Base-by-base conservation (phyloP, 92 coral and sea anemone species). In the Paramuricea clavata region DNA sequence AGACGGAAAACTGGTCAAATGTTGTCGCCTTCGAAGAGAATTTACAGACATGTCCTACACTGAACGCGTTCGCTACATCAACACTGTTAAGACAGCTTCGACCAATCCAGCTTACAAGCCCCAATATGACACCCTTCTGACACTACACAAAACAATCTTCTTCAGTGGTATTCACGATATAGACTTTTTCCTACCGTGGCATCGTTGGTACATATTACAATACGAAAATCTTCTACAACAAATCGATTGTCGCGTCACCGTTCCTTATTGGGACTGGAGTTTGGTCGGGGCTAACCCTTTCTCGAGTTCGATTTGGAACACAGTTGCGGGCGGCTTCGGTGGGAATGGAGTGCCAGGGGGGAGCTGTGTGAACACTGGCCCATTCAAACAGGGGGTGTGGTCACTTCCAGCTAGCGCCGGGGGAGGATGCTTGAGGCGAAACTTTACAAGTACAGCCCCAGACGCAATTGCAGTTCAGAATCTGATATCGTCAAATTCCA, bases 211-310 rank as follows among this genome's bases (percentile, higher is more conserved):
- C 81, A 71, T 93, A 76, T 28, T 85, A 6, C 83, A 89, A 78
- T 82, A 91, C 34, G 97, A 93, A 76, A 73, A 91, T 81, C 76
- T 93, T 27, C 90, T 93, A 6, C 90, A 81, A 36, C 85, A 86
- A 17, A 91, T 93, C 47, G 97, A 93, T 87, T 93, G 97, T 36
- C 91, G 97, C 7, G 68, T 93, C 19, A 93, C 97, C 25, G 83
- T 93, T 22, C 97, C 97, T 12, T 93, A 83, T 82, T 93, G 89
- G 90, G 92, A 93, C 27, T 93, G 97, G 97, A 87, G 93, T 26
- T 82, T 84, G 49, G 92, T 68, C 0, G 79, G 88, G 1, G 72
- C 30, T 10, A 76, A 35, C 31, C 85, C 91, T 12, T 83, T 90
- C 81, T 0, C 86, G 9, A 81, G 72, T n/a, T 28, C 35, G 11